These are phyloP conservation scores for Zootoca vivipara DNA, from an alignment of 2,113 vertebrate species.

Conservation along the genomic window DNA sequence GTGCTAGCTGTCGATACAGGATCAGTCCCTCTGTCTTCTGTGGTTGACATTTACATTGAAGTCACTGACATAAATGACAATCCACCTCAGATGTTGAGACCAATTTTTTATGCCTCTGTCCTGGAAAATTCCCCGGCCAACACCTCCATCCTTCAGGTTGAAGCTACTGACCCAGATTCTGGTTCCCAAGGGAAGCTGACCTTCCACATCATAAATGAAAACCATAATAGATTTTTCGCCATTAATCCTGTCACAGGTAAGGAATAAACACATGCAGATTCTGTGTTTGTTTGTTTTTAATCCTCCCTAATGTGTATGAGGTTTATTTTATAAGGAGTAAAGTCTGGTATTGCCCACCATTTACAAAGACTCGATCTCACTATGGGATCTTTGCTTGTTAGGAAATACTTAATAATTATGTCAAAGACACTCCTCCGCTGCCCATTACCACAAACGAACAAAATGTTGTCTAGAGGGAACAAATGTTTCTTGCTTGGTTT, in stretches of 20 bases:
- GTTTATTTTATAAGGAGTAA: not conserved
- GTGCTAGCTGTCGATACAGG: constrained; percentile 88
- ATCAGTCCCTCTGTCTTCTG: constrained; percentile 82
- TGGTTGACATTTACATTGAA: constrained; percentile 92
- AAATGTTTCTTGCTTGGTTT: not conserved
- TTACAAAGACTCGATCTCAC: not conserved
- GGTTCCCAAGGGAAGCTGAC: constrained; percentile 86
- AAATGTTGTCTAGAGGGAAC: not conserved
- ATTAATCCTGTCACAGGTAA: constrained; percentile 89
- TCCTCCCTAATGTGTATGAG: not conserved
- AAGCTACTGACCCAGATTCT: constrained; percentile 84
- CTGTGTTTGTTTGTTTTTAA: not conserved
- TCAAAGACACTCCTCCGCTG: not conserved
- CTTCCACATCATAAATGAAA: constrained; percentile 86
- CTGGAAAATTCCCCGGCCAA: constrained; percentile 83
- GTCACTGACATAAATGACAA: constrained; percentile 94
- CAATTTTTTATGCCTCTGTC: constrained; percentile 88
- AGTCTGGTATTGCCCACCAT: not conserved
- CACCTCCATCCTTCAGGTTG: constrained; percentile 81
- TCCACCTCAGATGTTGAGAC: constrained; percentile 86
- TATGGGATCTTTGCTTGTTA: not conserved
- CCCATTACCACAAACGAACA: not conserved
- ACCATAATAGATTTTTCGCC: constrained; percentile 80
- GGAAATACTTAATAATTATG: too few species aligned
- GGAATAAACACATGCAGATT: constrained; percentile 21